phyloP scores from a whole-genome alignment of 2,797 vertebrate species.

The Mus minutoides region DNA sequence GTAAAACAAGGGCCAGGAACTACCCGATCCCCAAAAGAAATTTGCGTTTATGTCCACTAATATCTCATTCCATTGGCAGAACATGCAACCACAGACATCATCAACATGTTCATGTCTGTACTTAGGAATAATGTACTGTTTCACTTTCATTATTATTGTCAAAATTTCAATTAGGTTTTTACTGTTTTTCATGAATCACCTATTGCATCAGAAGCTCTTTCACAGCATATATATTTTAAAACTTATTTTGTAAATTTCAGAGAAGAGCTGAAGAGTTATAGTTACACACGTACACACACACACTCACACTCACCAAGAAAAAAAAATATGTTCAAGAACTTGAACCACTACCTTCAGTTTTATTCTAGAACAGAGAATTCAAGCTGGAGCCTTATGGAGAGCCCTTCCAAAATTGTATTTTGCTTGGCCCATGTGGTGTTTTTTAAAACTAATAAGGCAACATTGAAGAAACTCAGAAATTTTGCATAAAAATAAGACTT shows the following conservation, averaged over 20 bases:
- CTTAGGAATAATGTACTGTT: neutral
- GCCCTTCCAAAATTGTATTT: constrained; percentile 41
- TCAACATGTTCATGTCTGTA: neutral
- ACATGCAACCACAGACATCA: neutral
- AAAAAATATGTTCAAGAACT: neutral
- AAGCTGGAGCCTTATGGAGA: neutral
- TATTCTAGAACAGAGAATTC: constrained; percentile 31
- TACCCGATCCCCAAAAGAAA: neutral
- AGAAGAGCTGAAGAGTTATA: neutral
- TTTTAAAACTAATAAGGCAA: constrained; percentile 50
- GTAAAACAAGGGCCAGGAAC: neutral
- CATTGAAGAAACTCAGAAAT: constrained; percentile 29
- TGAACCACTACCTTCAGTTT: neutral
- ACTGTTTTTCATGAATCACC: neutral
- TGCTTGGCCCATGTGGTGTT: neutral
- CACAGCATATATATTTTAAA: neutral
- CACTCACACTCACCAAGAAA: neutral
- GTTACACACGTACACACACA: neutral
- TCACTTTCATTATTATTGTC: neutral
- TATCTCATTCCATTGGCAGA: neutral
- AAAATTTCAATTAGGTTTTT: neutral
- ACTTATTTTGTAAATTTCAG: neutral
- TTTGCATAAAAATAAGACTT: constrained; percentile 57
- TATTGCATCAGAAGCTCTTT: constrained; percentile 10
- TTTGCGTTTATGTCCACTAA: neutral